A percentile compares a stretch with the other conserved stretches of the same genome.
These are phyloP conservation scores for Sus cebifrons DNA, from an alignment of 2,797 vertebrate species.

Conservation along the genomic window DNA sequence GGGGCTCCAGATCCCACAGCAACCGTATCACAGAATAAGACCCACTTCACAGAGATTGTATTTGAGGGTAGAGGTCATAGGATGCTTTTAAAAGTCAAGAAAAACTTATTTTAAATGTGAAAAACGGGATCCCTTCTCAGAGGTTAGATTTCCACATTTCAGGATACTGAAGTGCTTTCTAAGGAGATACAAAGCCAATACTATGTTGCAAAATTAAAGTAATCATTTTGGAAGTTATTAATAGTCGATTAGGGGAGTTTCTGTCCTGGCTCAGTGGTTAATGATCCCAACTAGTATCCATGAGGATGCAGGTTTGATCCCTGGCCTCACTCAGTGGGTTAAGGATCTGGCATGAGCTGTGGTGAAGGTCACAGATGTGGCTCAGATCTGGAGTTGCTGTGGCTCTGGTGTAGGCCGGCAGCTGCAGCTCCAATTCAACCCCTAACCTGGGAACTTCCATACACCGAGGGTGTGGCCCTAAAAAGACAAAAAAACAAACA, in stretches of 20 bases:
- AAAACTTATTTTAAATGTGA: not conserved
- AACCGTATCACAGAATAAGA: not conserved
- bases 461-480: too few relatives aligned
- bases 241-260: not conserved
- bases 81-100: not conserved
- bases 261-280: too few relatives aligned
- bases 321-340: too few relatives aligned
- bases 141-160: not conserved
- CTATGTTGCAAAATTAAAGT: not conserved
- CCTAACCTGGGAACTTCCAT: too few relatives aligned
- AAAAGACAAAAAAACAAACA: too few relatives aligned
- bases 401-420: too few relatives aligned
- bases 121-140: not conserved
- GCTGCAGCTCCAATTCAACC: too few relatives aligned
- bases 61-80: not conserved
- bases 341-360: too few relatives aligned
- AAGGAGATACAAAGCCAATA: conserved; percentile 17
- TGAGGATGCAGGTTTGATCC: too few relatives aligned
- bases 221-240: not conserved
- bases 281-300: too few relatives aligned
- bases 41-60: not conserved
- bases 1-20: not conserved
- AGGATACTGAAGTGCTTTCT: not conserved
- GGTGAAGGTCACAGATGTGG: too few relatives aligned
- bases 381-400: too few relatives aligned